Conservation (phyloP, 2,113 vertebrate species). For the Rhagologus leucostigma region DNA sequence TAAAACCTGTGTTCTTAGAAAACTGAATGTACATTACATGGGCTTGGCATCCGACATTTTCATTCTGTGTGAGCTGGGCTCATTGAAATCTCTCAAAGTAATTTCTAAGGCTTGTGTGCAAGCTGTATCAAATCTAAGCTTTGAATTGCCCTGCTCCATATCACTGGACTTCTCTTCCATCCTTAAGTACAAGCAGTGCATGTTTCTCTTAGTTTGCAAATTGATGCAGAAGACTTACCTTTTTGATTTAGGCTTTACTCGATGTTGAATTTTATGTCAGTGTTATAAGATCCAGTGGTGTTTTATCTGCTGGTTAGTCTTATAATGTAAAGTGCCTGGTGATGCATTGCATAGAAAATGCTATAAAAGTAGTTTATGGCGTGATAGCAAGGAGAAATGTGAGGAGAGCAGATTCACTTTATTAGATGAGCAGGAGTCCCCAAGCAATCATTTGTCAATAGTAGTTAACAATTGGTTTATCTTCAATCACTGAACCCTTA, state of each 20-base stretch:
- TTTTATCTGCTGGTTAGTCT: constrained; percentile 59
- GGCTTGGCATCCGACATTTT: background rate
- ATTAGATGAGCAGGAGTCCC: constrained; percentile 26
- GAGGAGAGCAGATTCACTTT: constrained; percentile 1
- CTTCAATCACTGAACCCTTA: constrained; percentile 46
- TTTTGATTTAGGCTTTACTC: constrained; percentile 21
- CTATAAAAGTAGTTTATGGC: constrained; percentile 59
- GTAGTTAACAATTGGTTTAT: constrained; percentile 47
- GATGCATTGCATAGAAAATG: constrained; percentile 8
- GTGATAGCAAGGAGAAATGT: constrained; percentile 29
- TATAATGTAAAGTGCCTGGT: constrained; percentile 29
- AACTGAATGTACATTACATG: background rate
- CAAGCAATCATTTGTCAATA: constrained; percentile 30
- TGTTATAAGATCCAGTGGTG: background rate
- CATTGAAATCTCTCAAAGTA: background rate
- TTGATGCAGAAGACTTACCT: background rate
- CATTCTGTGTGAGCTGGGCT: background rate
- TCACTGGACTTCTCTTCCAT: background rate
- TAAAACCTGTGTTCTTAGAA: background rate
- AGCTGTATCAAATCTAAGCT: background rate
- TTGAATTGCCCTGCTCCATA: background rate
- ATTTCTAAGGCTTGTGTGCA: background rate
- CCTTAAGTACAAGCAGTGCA: background rate
- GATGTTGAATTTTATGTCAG: constrained; percentile 17
- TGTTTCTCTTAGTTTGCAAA: background rate